A percentile compares a stretch with the other conserved stretches of the same genome.
These are phyloP conservation scores for Chesias legatella DNA, from an alignment of 2,888 invertebrate species.

Conservation along the genomic window DNA sequence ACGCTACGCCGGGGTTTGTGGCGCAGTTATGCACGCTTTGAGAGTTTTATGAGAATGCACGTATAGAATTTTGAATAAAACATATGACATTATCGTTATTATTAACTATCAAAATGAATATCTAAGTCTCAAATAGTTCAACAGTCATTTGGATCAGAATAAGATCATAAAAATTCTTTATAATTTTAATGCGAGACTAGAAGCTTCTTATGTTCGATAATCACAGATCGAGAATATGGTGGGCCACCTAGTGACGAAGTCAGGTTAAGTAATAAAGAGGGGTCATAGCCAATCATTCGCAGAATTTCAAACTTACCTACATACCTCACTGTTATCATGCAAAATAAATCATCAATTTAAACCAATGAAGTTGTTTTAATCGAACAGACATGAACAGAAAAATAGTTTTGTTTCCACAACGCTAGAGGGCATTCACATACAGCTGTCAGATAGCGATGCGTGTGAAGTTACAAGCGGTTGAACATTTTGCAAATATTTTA, in stretches of 20 bases:
- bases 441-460: slow-evolving; percentile 3
- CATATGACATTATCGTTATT: neutral
- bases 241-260: too few species aligned
- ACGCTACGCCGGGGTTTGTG: slow-evolving; percentile 27
- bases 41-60: slow-evolving; percentile 14
- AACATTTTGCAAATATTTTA: neutral
- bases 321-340: too few species aligned
- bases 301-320: too few species aligned
- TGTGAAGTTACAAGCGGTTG: neutral
- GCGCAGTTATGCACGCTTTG: slow-evolving; percentile 15
- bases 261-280: too few species aligned
- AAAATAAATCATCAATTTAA: neutral
- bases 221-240: too few species aligned
- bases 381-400: slow-evolving; percentile 1
- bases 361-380: slow-evolving; percentile 1
- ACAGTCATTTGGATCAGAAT: too few species aligned
- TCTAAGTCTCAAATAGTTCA: too few species aligned
- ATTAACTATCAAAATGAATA: too few species aligned
- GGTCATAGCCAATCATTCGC: too few species aligned
- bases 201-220: too few species aligned
- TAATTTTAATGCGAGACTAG: too few species aligned
- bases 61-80: slow-evolving; percentile 6
- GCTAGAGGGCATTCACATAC: neutral
- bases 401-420: slow-evolving; percentile 2
- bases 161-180: too few species aligned